These are phyloP conservation scores for Premnoplex brunnescens DNA, from an alignment of 2,797 vertebrate species.

Conservation along the genomic window DNA sequence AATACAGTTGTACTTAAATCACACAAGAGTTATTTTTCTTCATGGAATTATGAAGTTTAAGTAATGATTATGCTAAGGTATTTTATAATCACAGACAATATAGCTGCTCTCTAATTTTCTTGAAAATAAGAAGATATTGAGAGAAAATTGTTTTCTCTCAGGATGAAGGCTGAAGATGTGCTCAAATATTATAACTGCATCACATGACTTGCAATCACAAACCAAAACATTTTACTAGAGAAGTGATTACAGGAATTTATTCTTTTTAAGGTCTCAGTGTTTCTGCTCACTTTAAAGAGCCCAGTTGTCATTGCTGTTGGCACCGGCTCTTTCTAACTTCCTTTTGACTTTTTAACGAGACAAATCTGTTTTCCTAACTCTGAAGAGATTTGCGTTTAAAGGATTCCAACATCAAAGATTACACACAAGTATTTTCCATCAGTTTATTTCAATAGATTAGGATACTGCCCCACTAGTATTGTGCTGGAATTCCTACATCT, in stretches of 20 bases:
- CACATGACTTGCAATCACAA: neutral
- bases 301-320: neutral
- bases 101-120: neutral
- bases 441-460: neutral
- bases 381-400: neutral
- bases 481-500: neutral
- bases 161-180: neutral
- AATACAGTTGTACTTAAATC: neutral
- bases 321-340: neutral
- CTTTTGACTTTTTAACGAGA: neutral
- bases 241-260: neutral
- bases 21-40: neutral
- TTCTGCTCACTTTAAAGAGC: neutral
- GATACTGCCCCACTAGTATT: neutral
- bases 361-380: neutral
- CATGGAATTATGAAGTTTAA: neutral
- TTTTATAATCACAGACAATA: neutral
- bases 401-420: neutral
- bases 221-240: neutral
- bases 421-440: neutral
- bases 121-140: neutral
- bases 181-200: neutral
- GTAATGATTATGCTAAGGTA: neutral
- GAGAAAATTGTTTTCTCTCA: neutral
- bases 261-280: neutral